A percentile compares a stretch with the other conserved stretches of the same genome.
Conservation (phyloP, 1,140 invertebrate species). For the Macrobrachium nipponense region DNA sequence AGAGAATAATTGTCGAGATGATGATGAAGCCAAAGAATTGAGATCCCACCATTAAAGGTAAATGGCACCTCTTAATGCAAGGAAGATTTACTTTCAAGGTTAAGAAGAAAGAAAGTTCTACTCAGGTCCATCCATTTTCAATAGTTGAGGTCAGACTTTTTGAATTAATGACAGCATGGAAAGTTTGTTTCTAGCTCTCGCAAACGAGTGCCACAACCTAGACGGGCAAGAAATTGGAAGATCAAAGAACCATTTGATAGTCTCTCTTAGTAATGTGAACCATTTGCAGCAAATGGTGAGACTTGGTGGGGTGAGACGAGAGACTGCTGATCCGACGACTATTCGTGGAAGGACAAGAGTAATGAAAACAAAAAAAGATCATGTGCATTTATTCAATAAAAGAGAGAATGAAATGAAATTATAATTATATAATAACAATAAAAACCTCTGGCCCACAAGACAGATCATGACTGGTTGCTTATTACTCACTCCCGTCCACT, state of each 20-base stretch:
- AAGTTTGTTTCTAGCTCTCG: slow-evolving; percentile 11
- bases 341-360: slow-evolving; percentile 54
- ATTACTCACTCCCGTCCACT: neutral
- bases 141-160: slow-evolving; percentile 58
- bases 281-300: slow-evolving; percentile 60
- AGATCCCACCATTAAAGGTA: no score
- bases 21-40: no score
- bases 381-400: slow-evolving; percentile 32
- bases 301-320: slow-evolving; percentile 52
- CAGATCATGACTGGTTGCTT: slow-evolving; percentile 22
- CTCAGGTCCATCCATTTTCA: slow-evolving; percentile 42
- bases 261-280: slow-evolving; percentile 55
- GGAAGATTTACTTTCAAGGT: no score
- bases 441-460: neutral
- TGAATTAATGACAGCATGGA: neutral
- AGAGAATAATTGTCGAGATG: no score
- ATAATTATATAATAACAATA: slow-evolving; percentile 12
- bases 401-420: slow-evolving; percentile 3
- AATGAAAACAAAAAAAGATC: slow-evolving; percentile 23
- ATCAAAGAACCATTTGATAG: slow-evolving; percentile 36
- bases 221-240: slow-evolving; percentile 22
- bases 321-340: slow-evolving; percentile 57
- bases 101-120: slow-evolving; percentile 16
- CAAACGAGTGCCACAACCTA: slow-evolving; percentile 5
- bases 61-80: no score